Percentiles rank a stretch among this genome's conserved stretches.
These are phyloP conservation scores for Lepus europaeus DNA, from an alignment of 2,113 vertebrate genomes.

Conservation along the genomic window DNA sequence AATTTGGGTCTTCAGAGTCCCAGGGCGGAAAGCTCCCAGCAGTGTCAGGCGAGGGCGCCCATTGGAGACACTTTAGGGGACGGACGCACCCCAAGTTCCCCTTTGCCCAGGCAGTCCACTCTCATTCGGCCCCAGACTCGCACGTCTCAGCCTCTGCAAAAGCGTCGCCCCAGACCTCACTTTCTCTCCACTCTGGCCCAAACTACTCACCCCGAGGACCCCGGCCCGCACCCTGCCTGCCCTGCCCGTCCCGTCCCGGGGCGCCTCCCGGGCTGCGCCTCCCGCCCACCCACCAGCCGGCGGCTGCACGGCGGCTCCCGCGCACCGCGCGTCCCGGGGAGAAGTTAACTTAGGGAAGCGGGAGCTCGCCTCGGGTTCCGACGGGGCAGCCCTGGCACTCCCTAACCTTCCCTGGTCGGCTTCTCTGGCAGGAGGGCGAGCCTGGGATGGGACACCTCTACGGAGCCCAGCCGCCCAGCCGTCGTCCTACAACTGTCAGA, in stretches of 20 bases:
- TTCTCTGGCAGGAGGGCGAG: too few species aligned
- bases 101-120: neutral
- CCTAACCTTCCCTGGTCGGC: neutral
- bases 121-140: neutral
- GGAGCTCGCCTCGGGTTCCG: neutral
- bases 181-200: neutral
- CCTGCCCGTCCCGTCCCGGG: neutral
- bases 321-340: neutral
- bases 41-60: neutral
- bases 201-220: rapidly evolving
- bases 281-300: neutral
- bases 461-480: neutral
- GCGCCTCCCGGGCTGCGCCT: neutral
- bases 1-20: constrained; percentile 34
- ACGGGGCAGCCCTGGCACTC: neutral
- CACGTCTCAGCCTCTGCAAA: neutral
- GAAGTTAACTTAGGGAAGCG: constrained; percentile 59
- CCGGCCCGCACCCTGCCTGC: neutral
- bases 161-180: neutral
- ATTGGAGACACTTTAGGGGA: neutral
- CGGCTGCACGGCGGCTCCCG: neutral
- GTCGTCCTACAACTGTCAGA: neutral
- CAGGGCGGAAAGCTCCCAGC: neutral
- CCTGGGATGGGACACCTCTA: neutral
- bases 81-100: too few species aligned